Evolutionary conservation across 2,797 vertebrate genomes (phyloP), one percentile per base, ranked within the genome.

Genomic region (Notoglanidium macrostoma): DNA sequence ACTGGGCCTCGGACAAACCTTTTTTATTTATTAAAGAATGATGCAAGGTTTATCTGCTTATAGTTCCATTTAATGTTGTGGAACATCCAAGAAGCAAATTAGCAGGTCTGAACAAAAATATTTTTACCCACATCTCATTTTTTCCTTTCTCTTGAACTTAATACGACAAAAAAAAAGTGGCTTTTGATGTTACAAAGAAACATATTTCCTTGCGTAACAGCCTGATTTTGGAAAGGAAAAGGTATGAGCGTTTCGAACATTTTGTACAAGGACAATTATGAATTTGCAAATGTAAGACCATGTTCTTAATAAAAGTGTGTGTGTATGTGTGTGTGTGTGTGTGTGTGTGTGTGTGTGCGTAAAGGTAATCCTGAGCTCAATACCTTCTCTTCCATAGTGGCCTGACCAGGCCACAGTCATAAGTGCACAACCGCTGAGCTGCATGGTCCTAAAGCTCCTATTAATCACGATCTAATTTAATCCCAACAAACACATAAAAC

Each of bases 401-500:
- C 93, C 91, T 88, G 92, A 95, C 92, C 93, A 91, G 91, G 40
- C 87, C 65, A 32, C 54, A 76, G 49, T 57, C 44, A 9, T 55
- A 65, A 67, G 29, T 23, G 49, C 35, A 51, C 29, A 86, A 81
- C 74, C 87, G 19, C 70, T 78, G 68, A 68, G 85, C 32, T 11
- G 21, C 77, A 35, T 81, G 84, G 80, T 85, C 84, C 89, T 93
- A 95, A 95, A 94, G 90, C 95, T 90, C 89, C 91, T 90, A 91
- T 94, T 93, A 95, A 95, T 93, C 93, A 92, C 90, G 92, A 94
- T 94, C 94, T 93, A 93, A 96, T 95, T 95, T 94, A 95, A 92
- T 95, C 95, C 94, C 93, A 91, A 93, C 68, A 93, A 95, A 95
- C 94, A 93, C 93, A 94, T 95, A 96, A 96, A 93, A 96, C 92